A percentile compares a stretch with the other conserved stretches of the same genome.
Evolutionary conservation across 2,888 invertebrate genomes (phyloP).

Genomic region (Drosophila mayaguana): DNA sequence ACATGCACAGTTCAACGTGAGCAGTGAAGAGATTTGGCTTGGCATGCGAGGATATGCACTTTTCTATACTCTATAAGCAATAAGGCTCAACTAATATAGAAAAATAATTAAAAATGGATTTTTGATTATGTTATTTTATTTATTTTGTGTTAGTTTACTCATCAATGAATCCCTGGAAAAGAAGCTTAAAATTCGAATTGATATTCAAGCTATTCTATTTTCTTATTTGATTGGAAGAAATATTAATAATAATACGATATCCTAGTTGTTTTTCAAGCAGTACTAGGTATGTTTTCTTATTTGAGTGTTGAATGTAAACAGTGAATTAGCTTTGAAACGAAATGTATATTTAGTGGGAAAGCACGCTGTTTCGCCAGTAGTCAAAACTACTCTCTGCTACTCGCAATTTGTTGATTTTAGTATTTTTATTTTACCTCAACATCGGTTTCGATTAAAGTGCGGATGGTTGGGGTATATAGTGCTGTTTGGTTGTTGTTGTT

Average conservation of each 20-base stretch:
- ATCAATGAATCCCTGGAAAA: not conserved
- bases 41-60: not conserved
- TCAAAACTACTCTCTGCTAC: constrained; percentile 13
- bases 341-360: no score
- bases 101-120: no score
- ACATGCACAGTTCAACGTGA: constrained; percentile 4
- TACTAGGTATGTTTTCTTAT: not conserved
- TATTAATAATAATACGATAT: not conserved
- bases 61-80: not conserved
- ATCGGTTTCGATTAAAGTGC: constrained; percentile 56
- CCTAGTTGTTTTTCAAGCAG: not conserved
- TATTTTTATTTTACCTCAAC: constrained; percentile 36
- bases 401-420: constrained; percentile 19
- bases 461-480: constrained; percentile 5
- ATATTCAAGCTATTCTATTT: not conserved
- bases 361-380: not conserved
- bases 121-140: no score
- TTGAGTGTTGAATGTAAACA: not conserved
- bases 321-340: not conserved
- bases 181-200: not conserved
- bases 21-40: not conserved
- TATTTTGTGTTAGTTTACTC: no score
- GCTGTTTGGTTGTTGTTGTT: constrained; percentile 30
- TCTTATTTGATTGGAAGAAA: not conserved
- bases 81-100: not conserved